Percentiles rank a stretch among this genome's conserved stretches.
Conservation (phyloP, 2,113 vertebrate genomes). For the Pluvianellus socialis region DNA sequence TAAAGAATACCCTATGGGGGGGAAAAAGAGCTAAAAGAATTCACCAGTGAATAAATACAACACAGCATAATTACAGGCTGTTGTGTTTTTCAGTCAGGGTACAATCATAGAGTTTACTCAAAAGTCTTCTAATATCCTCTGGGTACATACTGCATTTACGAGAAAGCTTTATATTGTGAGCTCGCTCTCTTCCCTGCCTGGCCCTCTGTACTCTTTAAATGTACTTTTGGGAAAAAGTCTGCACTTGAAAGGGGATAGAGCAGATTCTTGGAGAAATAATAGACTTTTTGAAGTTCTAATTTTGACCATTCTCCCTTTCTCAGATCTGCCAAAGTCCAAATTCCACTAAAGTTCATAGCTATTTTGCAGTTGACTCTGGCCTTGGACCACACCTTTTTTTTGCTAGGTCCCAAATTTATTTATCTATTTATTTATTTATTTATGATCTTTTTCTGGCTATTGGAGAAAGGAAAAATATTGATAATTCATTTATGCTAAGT, state of each 20-base stretch:
- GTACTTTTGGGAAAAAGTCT: conserved; percentile 22
- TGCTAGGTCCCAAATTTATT: neutral
- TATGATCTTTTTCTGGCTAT: neutral
- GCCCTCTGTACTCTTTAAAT: neutral
- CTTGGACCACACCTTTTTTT: neutral
- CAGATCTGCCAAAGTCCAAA: neutral
- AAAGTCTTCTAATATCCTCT: conserved; percentile 54
- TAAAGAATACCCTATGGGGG: conserved; percentile 19
- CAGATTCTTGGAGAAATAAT: neutral
- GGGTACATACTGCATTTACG: conserved; percentile 1
- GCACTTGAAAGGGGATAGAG: neutral
- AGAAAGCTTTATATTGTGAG: conserved; percentile 26
- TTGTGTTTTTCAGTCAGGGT: conserved; percentile 37
- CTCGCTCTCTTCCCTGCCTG: neutral
- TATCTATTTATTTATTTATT: neutral
- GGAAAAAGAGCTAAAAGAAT: conserved; percentile 31
- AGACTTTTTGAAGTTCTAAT: conserved; percentile 19
- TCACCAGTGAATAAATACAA: conserved; percentile 54
- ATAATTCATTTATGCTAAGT: neutral
- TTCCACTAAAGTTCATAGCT: neutral
- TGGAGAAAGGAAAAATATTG: neutral
- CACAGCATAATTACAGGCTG: conserved; percentile 40
- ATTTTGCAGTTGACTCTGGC: neutral
- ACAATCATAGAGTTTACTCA: conserved; percentile 46
- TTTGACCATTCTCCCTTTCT: neutral